Percentiles rank a stretch among this genome's conserved stretches.
These are phyloP conservation scores for Trematomus loennbergii DNA, from an alignment of 2,113 vertebrate genomes.

Conservation along the genomic window DNA sequence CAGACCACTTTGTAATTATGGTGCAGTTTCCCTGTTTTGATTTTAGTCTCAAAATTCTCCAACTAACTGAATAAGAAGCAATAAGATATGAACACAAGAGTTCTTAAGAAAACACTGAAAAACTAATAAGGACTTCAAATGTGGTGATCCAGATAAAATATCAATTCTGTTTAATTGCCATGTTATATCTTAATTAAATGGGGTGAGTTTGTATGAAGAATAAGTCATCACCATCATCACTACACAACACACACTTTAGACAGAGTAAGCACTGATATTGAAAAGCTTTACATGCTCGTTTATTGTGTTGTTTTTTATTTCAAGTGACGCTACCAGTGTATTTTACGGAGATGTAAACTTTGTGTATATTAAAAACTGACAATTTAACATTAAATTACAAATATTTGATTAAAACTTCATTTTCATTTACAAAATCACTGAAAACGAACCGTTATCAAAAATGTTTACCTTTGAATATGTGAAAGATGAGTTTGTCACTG, in stretches of 20 bases:
- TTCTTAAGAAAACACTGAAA: neutral
- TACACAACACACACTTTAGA: neutral
- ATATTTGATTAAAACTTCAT: neutral
- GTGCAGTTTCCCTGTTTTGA: too few species aligned
- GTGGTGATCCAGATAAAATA: neutral
- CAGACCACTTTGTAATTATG: too few species aligned
- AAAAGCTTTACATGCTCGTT: too few species aligned
- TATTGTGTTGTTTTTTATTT: neutral
- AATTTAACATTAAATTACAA: neutral
- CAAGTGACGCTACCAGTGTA: neutral
- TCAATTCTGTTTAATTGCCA: neutral
- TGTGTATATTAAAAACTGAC: neutral
- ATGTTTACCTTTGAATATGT: neutral
- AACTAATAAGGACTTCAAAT: neutral
- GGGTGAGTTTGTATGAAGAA: neutral
- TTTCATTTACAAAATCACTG: neutral
- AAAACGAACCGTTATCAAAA: neutral
- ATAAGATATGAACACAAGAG: neutral
- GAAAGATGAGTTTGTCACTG: neutral
- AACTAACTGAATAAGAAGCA: too few species aligned
- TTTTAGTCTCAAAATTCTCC: too few species aligned
- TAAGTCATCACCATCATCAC: neutral
- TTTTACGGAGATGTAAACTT: neutral
- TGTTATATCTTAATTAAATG: neutral
- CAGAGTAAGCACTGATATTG: neutral